These are phyloP conservation scores for Nephrotoma flavescens DNA, from an alignment of 2,888 invertebrate species.

Conservation along the genomic window DNA sequence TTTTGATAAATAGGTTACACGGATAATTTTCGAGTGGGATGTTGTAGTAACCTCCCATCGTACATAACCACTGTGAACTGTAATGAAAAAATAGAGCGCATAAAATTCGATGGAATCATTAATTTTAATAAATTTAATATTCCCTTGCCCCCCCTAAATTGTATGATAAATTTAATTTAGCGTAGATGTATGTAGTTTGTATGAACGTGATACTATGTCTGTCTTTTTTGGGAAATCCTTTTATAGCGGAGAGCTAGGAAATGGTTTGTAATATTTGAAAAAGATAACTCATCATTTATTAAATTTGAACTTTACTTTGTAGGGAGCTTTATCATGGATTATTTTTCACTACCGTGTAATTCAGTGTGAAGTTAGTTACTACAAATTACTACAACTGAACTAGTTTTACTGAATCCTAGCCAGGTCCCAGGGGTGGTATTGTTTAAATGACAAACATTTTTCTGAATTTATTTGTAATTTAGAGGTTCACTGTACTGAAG, in stretches of 20 bases:
- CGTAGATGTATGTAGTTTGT: background rate
- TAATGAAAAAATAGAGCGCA: background rate
- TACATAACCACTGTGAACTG: too few species aligned
- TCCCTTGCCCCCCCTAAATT: background rate
- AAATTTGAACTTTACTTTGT: background rate
- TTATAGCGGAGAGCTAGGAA: background rate
- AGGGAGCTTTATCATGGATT: background rate
- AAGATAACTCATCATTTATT: background rate
- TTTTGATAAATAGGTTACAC: background rate
- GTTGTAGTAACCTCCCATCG: background rate
- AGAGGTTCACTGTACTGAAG: too few species aligned
- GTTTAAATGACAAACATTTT: too few species aligned
- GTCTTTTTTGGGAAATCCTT: background rate
- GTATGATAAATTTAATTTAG: background rate
- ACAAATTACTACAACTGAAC: too few species aligned
- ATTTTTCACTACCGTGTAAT: background rate
- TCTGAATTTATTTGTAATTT: too few species aligned
- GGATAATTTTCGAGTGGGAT: background rate
- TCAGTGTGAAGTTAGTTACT: too few species aligned
- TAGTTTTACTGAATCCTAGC: too few species aligned
- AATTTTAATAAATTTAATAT: background rate
- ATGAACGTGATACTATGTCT: background rate
- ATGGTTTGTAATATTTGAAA: background rate
- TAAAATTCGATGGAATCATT: background rate
- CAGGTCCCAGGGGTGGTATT: too few species aligned